These are phyloP conservation scores for Listronotus oregonensis DNA, from an alignment of 1,140 invertebrate species.

Conservation along the genomic window DNA sequence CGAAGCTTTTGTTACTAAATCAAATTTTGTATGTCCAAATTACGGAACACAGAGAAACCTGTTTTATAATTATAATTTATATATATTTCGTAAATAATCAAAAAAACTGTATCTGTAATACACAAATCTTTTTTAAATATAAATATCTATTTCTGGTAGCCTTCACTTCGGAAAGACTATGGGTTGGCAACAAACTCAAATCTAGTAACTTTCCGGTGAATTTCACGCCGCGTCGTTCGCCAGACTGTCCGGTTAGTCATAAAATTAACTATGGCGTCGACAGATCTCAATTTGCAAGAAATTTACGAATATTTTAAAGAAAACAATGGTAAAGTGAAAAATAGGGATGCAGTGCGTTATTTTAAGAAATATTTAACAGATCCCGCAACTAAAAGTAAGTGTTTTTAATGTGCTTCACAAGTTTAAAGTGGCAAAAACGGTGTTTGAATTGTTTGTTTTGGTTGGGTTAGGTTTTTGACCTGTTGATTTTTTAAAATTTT, in stretches of 20 bases:
- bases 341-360: constrained; percentile 85
- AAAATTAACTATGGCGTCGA: constrained; percentile 28
- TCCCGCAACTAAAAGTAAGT: constrained; percentile 74
- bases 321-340: constrained; percentile 83
- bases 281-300: constrained; percentile 79
- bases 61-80: too few species aligned
- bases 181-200: neutral
- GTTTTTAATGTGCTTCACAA: neutral
- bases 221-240: constrained; percentile 1
- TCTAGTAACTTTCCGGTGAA: constrained; percentile 10
- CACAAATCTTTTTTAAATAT: too few species aligned
- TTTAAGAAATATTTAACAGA: constrained; percentile 85
- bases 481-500: constrained; percentile 20
- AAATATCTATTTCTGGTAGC: too few species aligned
- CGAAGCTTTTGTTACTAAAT: too few species aligned
- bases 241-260: constrained; percentile 11
- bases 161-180: neutral
- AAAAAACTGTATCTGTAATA: too few species aligned
- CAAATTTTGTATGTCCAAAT: too few species aligned
- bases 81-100: too few species aligned
- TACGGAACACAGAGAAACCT: too few species aligned
- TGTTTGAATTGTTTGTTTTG: constrained; percentile 44
- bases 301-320: constrained; percentile 81
- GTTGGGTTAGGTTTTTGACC: constrained; percentile 21
- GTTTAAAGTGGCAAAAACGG: constrained; percentile 1